Evolutionary conservation across 2,888 invertebrate species (phyloP).

Genomic region (Oxytorus armatus): DNA sequence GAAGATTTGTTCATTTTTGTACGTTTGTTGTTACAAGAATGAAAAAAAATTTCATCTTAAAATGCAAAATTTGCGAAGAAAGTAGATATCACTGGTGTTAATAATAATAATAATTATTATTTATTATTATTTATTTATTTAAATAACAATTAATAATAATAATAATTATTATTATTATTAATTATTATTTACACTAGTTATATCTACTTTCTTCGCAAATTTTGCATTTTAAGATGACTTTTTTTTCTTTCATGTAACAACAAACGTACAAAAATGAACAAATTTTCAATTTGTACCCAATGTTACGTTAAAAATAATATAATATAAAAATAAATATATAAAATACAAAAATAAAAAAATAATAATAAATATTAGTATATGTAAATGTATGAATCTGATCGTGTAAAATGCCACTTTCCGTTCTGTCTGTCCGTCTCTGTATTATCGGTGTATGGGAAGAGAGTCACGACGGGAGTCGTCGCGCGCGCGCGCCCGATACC

Average conservation of each 20-base stretch:
- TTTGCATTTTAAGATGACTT: slow-evolving; percentile 15
- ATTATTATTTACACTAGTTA: too few relatives aligned
- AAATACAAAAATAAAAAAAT: too few relatives aligned
- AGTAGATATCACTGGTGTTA: neutral
- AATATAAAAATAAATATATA: too few relatives aligned
- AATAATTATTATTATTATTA: too few relatives aligned
- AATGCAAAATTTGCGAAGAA: slow-evolving; percentile 29
- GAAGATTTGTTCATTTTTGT: too few relatives aligned
- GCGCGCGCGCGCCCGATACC: slow-evolving; percentile 59
- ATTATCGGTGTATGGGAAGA: slow-evolving; percentile 42
- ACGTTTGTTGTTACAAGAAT: neutral
- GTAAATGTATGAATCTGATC: neutral
- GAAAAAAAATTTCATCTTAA: slow-evolving; percentile 4
- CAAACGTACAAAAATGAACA: too few relatives aligned
- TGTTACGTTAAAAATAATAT: too few relatives aligned
- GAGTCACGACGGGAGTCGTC: slow-evolving; percentile 55
- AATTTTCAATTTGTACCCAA: too few relatives aligned
- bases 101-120: too few relatives aligned
- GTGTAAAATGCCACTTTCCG: neutral
- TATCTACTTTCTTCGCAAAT: slow-evolving; percentile 32
- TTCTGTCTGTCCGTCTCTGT: slow-evolving; percentile 1
- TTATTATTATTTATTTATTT: too few relatives aligned
- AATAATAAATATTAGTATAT: too few relatives aligned
- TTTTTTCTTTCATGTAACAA: neutral
- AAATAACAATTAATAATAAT: too few relatives aligned